These are phyloP conservation scores for Leptestheria dahalacensis DNA, from an alignment of 1,140 invertebrate species.

Conservation along the genomic window DNA sequence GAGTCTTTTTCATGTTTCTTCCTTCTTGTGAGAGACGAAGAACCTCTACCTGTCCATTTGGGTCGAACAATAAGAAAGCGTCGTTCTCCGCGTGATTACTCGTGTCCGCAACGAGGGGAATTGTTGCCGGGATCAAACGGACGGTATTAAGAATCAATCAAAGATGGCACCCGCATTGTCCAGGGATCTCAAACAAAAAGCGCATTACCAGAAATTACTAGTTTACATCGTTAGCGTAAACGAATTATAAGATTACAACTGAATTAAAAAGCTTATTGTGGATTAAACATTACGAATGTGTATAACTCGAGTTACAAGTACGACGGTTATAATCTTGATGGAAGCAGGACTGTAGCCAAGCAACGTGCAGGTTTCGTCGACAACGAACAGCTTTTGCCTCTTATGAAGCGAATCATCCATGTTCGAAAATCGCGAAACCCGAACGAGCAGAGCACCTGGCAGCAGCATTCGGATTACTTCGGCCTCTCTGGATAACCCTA, in stretches of 20 bases:
- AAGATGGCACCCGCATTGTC: background rate
- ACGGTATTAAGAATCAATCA: background rate
- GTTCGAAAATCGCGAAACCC: conserved; percentile 16
- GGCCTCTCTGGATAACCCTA: no score
- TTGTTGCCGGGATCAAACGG: background rate
- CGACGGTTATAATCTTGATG: background rate
- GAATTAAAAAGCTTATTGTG: no score
- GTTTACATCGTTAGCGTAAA: background rate
- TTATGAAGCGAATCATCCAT: conserved; percentile 4
- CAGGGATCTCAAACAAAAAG: background rate
- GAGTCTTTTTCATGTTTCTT: background rate
- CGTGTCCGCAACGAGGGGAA: background rate
- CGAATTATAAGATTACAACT: no score
- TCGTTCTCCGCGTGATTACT: background rate
- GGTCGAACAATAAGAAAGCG: background rate
- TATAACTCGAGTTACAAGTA: background rate
- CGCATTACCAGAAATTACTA: no score
- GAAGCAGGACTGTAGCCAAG: conserved; percentile 9
- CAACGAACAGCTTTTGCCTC: conserved; percentile 13
- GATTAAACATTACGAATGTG: background rate
- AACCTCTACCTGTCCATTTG: background rate
- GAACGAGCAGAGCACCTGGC: conserved; percentile 11
- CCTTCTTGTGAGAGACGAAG: background rate
- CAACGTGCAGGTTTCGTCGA: conserved; percentile 17
- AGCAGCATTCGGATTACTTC: no score